Conservation (phyloP, 2,797 vertebrate genomes). For the Vireo griseus region DNA sequence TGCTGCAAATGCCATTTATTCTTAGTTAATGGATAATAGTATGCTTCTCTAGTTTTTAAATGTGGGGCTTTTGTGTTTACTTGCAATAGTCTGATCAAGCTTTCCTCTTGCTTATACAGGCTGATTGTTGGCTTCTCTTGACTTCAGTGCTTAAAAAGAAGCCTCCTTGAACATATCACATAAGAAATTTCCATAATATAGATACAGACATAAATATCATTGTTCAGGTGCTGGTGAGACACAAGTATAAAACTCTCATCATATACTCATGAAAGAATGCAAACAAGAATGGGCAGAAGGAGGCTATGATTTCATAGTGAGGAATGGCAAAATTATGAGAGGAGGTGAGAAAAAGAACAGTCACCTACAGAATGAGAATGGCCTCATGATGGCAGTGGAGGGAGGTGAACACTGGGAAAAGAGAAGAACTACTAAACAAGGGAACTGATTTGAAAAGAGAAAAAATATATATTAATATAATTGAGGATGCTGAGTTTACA, state of each 20-base stretch:
- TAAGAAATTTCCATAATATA: neutral
- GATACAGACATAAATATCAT: neutral
- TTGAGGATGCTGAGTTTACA: neutral
- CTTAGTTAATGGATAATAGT: neutral
- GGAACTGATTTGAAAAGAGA: neutral
- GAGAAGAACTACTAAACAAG: neutral
- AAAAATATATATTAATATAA: neutral
- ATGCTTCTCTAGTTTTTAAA: neutral
- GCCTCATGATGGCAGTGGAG: neutral
- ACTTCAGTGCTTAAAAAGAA: neutral
- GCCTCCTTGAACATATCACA: neutral
- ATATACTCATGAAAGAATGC: neutral
- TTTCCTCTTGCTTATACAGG: neutral
- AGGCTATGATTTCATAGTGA: neutral
- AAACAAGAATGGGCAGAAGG: neutral
- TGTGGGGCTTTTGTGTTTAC: neutral
- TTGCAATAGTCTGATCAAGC: neutral
- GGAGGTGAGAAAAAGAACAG: neutral
- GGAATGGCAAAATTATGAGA: neutral
- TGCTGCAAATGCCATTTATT: neutral
- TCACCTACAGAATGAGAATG: neutral
- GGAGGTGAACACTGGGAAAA: neutral
- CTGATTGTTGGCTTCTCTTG: neutral
- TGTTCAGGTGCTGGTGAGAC: neutral
- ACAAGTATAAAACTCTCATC: neutral